Conservation (phyloP, 2,888 invertebrate genomes). For the Thymelicus acteon region DNA sequence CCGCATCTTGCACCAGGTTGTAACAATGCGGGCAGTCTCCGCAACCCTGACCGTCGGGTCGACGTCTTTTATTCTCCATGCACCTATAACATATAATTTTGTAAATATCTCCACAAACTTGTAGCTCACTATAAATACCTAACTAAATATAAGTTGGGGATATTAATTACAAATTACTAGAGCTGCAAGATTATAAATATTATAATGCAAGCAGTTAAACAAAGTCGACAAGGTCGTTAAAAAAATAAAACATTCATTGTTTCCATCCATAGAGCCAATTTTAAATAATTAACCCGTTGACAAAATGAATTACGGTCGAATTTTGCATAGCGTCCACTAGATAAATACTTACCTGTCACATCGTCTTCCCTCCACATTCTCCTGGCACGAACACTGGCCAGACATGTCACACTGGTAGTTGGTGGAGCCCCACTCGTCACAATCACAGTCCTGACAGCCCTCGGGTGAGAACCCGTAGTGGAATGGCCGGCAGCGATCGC, state of each 20-base stretch:
- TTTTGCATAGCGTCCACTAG: no score
- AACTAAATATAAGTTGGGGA: no score
- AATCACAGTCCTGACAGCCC: constrained; percentile 94
- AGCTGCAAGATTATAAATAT: no score
- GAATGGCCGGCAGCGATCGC: constrained; percentile 91
- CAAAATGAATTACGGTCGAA: no score
- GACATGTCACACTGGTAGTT: constrained; percentile 93
- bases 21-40: constrained; percentile 98
- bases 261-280: no score
- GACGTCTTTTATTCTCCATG: constrained; percentile 97
- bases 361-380: constrained; percentile 95
- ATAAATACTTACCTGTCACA: constrained; percentile 90
- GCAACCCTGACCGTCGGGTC: constrained; percentile 91
- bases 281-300: no score
- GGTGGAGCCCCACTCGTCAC: constrained; percentile 94
- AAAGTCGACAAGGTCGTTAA: no score
- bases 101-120: not conserved
- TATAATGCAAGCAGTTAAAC: no score
- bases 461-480: constrained; percentile 93
- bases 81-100: constrained; percentile 82
- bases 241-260: no score
- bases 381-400: constrained; percentile 95
- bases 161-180: no score
- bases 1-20: constrained; percentile 95
- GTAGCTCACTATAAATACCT: no score